These are phyloP conservation scores for Thryonomys swinderianus DNA, from an alignment of 2,113 vertebrate species.

Conservation along the genomic window DNA sequence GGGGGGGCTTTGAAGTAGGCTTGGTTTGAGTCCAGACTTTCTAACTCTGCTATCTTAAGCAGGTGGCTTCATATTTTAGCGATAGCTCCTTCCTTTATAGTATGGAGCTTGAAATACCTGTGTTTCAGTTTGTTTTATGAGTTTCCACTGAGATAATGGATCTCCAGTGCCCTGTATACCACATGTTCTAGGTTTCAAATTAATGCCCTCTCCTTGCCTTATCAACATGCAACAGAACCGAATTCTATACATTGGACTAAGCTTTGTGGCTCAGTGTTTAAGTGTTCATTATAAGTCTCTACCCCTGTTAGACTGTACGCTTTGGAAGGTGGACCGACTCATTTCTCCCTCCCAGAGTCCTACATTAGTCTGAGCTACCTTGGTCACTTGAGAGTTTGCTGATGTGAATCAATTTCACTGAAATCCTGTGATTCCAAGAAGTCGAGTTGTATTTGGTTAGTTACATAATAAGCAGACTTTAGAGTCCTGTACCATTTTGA, in stretches of 20 bases:
- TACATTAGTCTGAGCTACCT: neutral
- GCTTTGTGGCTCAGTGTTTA: neutral
- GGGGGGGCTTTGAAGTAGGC: neutral
- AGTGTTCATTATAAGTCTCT: neutral
- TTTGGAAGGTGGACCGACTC: neutral
- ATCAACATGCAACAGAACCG: neutral
- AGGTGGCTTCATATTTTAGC: neutral
- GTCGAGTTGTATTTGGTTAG: constrained; percentile 60
- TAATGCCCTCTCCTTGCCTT: neutral
- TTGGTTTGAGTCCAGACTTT: neutral
- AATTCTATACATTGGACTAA: neutral
- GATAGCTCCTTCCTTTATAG: neutral
- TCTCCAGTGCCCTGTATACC: neutral
- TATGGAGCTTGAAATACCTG: neutral
- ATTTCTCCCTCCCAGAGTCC: neutral
- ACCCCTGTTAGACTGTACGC: no score
- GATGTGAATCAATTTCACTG: constrained; percentile 58
- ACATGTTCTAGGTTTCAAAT: neutral
- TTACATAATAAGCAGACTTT: constrained; percentile 57
- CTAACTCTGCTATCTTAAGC: neutral
- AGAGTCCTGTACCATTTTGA: constrained; percentile 49
- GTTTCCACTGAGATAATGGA: neutral
- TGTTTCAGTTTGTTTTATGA: neutral
- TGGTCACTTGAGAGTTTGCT: neutral
- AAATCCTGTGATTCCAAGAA: constrained; percentile 57